phyloP scores from a whole-genome alignment of 2,797 vertebrate species.

The Epinephelus awoara region DNA sequence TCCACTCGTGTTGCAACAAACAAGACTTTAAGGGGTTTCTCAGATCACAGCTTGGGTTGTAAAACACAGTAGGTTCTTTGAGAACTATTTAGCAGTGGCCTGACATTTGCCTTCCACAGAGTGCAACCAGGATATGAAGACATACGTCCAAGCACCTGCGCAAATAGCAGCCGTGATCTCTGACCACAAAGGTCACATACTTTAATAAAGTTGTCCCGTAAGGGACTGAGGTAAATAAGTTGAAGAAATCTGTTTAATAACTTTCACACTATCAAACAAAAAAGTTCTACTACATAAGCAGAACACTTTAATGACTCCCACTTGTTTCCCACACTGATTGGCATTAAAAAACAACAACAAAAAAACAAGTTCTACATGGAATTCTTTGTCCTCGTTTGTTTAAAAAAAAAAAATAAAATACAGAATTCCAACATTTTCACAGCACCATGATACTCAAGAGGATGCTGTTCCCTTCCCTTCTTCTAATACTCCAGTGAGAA shows the following conservation, averaged over 20 bases:
- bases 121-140: slow-evolving; percentile 47
- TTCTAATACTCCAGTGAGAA: slow-evolving; percentile 34
- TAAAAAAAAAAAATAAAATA: slow-evolving; percentile 9
- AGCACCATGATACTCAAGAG: slow-evolving; percentile 36
- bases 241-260: slow-evolving; percentile 23
- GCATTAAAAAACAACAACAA: background rate
- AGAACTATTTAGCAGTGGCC: slow-evolving; percentile 38
- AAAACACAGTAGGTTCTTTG: slow-evolving; percentile 45
- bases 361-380: background rate
- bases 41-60: slow-evolving; percentile 28
- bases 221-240: background rate
- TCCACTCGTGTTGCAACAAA: slow-evolving; percentile 65
- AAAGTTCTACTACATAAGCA: background rate
- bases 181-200: slow-evolving; percentile 37
- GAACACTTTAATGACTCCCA: slow-evolving; percentile 11
- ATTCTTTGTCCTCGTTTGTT: slow-evolving; percentile 37
- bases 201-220: slow-evolving; percentile 6
- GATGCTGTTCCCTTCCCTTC: slow-evolving; percentile 22
- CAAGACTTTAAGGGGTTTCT: slow-evolving; percentile 35
- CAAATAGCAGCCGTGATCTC: slow-evolving; percentile 57
- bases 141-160: slow-evolving; percentile 51
- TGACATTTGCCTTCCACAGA: slow-evolving; percentile 48
- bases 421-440: slow-evolving; percentile 40
- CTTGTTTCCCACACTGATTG: slow-evolving; percentile 9
- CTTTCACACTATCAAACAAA: slow-evolving; percentile 4